Base-by-base conservation (phyloP, 2,113 vertebrate genomes). In the Monopterus albus region DNA sequence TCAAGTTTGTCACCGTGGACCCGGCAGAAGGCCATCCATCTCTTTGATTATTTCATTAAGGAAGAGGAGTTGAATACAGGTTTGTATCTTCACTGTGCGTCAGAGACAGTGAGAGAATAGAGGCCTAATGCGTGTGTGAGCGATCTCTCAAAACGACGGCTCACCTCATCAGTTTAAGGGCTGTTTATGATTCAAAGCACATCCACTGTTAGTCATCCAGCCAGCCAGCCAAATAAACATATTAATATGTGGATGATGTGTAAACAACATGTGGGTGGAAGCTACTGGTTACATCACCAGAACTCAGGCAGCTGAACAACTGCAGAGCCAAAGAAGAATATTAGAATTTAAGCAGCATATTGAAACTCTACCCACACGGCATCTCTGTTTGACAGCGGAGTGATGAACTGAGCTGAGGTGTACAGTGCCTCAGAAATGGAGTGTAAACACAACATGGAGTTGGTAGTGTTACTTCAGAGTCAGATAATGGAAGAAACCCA, bases 141-240 rank as follows among this genome's bases (percentile, higher is more conserved):
- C 10, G 1, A 18, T 35, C 35, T 43, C 50, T 43, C 20, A 15
- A 59, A 67, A 45, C 17, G 5, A 45, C 43, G 65, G 58, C 59
- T 61, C 52, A 72, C 38, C 42, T 58, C 31, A 55, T 64, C 35
- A 43, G 36, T 52, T 69, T 53, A 63, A 72, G 62, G 49, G 50
- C 69, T 65, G 56, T 62, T 86, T 81, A 45, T 74, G 59, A 87
- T 84, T 83, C 56, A 6, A 36, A 70, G 69, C 62, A 70, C 63
- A 68, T 59, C 65, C 26, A 11, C 39, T 33, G 68, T 70, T 72
- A 82, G 33, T 53, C 42, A 61, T 72, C 18, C 43, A 61, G 26
- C 47, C 38, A 45, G 63, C 42, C 20, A 38, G 39, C 57, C 59
- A 49, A 43, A 11, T 18, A 51, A 65, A 78, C 52, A 61, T 72